Evolutionary conservation across 2,113 vertebrate species (phyloP), one percentile per base, ranked within the genome.

Genomic region (Caloenas nicobarica): DNA sequence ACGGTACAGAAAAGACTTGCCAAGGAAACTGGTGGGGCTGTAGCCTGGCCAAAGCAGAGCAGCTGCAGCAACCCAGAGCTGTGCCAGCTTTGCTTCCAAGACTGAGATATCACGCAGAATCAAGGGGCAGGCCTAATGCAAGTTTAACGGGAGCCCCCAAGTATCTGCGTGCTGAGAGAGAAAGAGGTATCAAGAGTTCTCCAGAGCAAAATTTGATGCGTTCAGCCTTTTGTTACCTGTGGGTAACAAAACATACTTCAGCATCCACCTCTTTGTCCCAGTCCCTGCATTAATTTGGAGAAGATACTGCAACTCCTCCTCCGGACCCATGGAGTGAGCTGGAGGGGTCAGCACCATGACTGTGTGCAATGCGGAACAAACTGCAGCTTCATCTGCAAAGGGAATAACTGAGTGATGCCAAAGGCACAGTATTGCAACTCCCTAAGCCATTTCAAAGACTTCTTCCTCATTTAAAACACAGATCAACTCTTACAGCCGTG

Each of bases 291-390:
- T 12, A 5, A 3, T 11, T 0, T 33, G 60, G 33, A 22, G 62
- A 46, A 10, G 57, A 40, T 1, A 3, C 0, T 26, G 38, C 69
- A 84, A 25, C 36, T 50, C 42, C 33, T 73, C 46, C 56, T 38
- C 16, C 84, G 64, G 83, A 26, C 33, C 85, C 40, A 1, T 0
- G 4, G 12, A 7, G n/a, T 6, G 11, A 33, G 51, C 33, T 28
- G 22, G 18, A 42, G 21, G 33, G 23, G 73, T 17, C 9, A 54
- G 81, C 70, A 84, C 2, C 51, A 62, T 8, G 12, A 17, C 42
- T 6, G 66, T 1, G 4, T 4, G 7, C 46, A 74, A 6, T 1
- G 0, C 0, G 1, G 58, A 42, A 29, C 48, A 51, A 60, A 22
- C 38, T 5, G 79, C 60, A 51, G 46, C 4, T 71, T 10, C 7